phyloP scores from a whole-genome alignment of 2,888 invertebrate genomes.

The Caenorhabditis sp. region DNA sequence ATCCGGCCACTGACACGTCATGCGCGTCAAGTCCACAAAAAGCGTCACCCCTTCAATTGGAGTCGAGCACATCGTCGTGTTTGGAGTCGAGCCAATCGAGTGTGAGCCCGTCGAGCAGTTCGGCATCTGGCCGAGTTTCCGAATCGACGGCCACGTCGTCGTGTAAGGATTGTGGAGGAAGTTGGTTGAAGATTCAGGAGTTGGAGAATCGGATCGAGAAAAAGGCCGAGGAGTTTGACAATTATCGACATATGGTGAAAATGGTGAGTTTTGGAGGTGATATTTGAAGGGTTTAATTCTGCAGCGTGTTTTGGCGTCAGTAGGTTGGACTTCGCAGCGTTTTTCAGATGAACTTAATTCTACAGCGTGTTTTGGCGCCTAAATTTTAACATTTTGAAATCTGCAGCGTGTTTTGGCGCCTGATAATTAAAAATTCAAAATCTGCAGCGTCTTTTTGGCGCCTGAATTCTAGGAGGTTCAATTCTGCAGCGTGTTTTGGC shows the following conservation, averaged over 20 bases:
- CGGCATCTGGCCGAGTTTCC: conserved; percentile 22
- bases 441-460: too few relatives aligned
- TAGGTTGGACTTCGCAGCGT: too few relatives aligned
- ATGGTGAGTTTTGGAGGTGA: conserved; percentile 18
- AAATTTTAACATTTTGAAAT: too few relatives aligned
- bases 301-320: too few relatives aligned
- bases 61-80: conserved; percentile 16
- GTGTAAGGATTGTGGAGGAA: conserved; percentile 42
- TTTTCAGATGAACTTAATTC: too few relatives aligned
- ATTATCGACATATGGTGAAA: conserved; percentile 40
- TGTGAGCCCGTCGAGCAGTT: conserved; percentile 25
- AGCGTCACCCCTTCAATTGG: conserved; percentile 43
- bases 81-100: background rate
- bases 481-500: too few relatives aligned
- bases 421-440: too few relatives aligned
- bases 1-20: conserved; percentile 57
- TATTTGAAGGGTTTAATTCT: too few relatives aligned
- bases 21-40: conserved; percentile 59
- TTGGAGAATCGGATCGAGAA: conserved; percentile 42
- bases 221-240: conserved; percentile 44
- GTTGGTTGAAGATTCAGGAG: conserved; percentile 38
- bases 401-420: too few relatives aligned
- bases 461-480: too few relatives aligned
- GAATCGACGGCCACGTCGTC: too few relatives aligned
- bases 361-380: too few relatives aligned